Evolutionary conservation across 2,113 vertebrate genomes (phyloP).

Genomic region (Poeciliopsis prolifica): DNA sequence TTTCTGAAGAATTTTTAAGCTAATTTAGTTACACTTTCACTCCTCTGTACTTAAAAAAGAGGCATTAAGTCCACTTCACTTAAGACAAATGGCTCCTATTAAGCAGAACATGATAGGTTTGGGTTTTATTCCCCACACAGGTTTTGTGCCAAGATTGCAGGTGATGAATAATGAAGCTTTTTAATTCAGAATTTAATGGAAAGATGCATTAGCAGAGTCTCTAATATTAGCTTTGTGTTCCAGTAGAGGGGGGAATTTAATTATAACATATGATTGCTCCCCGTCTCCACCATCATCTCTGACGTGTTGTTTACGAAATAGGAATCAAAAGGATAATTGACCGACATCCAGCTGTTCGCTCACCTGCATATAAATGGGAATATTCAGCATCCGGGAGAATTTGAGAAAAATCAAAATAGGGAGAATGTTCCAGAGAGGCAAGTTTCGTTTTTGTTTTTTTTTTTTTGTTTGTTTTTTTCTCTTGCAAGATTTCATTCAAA

Average conservation of each 20-base stretch:
- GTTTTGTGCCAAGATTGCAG: constrained; percentile 32
- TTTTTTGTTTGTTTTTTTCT: background rate
- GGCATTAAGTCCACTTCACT: constrained; percentile 8
- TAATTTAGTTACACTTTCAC: background rate
- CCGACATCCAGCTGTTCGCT: constrained; percentile 56
- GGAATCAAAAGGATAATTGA: constrained; percentile 67
- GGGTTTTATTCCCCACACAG: constrained; percentile 1
- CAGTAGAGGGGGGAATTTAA: constrained; percentile 63
- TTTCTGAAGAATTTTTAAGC: background rate
- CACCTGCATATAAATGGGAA: constrained; percentile 72
- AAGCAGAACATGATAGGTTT: constrained; percentile 20
- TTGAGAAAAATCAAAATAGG: constrained; percentile 12
- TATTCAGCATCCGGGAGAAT: constrained; percentile 56
- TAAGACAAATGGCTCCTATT: constrained; percentile 18
- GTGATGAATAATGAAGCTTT: constrained; percentile 70
- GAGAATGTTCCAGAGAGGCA: constrained; percentile 2
- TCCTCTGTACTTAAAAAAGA: background rate
- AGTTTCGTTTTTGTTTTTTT: background rate
- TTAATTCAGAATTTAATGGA: constrained; percentile 56
- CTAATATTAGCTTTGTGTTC: constrained; percentile 63
- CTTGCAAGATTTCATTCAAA: background rate
- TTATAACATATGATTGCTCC: constrained; percentile 65
- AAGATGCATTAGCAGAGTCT: constrained; percentile 64
- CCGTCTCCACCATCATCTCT: constrained; percentile 64
- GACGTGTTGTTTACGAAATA: constrained; percentile 73